Percentiles rank a stretch among this genome's conserved stretches.
These are phyloP conservation scores for Todus mexicanus DNA, from an alignment of 2,797 vertebrate genomes.

Conservation along the genomic window DNA sequence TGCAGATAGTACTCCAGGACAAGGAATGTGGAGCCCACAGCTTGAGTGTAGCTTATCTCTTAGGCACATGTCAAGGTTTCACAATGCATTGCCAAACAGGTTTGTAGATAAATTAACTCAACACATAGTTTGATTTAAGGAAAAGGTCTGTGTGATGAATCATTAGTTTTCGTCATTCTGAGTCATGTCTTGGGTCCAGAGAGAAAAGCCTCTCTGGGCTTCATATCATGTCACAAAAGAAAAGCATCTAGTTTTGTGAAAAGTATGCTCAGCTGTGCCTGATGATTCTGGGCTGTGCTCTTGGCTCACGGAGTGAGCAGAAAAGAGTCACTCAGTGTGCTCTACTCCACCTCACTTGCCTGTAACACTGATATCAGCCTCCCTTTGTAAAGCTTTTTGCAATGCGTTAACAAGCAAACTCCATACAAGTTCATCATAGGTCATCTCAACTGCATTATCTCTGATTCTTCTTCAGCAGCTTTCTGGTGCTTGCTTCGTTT, in stretches of 20 bases:
- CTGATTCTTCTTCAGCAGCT: neutral
- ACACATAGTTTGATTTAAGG: neutral
- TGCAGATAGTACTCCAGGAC: neutral
- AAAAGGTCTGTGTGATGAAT: neutral
- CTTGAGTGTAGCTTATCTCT: neutral
- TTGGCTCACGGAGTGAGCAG: neutral
- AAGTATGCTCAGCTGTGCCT: neutral
- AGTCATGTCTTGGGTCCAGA: neutral
- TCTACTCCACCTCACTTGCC: neutral
- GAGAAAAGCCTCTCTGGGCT: neutral
- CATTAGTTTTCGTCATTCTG: neutral
- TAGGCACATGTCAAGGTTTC: neutral
- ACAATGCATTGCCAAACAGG: neutral
- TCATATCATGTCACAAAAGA: neutral
- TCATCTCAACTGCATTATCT: neutral
- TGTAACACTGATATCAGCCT: neutral
- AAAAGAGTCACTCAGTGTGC: neutral
- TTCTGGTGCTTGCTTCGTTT: neutral
- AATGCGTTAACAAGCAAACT: neutral
- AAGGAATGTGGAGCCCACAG: neutral
- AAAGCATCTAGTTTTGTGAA: neutral
- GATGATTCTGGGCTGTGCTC: neutral
- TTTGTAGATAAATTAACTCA: neutral
- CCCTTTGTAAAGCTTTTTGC: neutral
- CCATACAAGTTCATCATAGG: neutral